Percentiles rank a stretch among this genome's conserved stretches.
These are phyloP conservation scores for Zhuqinia jingwanae DNA, from an alignment of 2,888 invertebrate genomes.

Conservation along the genomic window DNA sequence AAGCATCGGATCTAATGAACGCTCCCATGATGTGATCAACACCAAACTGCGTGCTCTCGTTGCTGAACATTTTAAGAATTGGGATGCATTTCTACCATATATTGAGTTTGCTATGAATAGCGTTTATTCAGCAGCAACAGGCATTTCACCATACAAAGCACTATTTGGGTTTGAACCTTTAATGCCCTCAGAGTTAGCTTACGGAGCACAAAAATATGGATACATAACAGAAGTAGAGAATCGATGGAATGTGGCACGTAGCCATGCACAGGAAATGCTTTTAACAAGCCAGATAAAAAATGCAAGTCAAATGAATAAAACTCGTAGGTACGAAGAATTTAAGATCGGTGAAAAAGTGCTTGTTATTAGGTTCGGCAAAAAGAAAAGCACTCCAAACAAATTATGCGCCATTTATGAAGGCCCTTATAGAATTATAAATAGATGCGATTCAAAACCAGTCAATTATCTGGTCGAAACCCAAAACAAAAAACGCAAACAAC, in stretches of 20 bases:
- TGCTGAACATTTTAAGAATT: not conserved
- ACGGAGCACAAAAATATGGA: not conserved
- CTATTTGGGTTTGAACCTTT: not conserved
- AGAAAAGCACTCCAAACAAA: too few species aligned
- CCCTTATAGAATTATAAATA: too few species aligned
- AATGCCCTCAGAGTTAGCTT: not conserved
- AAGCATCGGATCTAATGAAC: not conserved
- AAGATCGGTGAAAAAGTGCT: too few species aligned
- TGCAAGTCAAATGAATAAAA: not conserved
- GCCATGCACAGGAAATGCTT: not conserved
- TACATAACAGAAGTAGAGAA: not conserved
- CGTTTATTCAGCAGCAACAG: not conserved
- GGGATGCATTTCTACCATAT: not conserved
- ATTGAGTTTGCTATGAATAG: conserved; percentile 6
- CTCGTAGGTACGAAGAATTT: not conserved
- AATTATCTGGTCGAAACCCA: too few species aligned
- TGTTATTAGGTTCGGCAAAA: too few species aligned
- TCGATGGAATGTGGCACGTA: not conserved
- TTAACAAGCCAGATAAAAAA: not conserved
- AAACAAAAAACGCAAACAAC: too few species aligned
- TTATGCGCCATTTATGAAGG: too few species aligned
- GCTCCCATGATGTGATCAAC: not conserved
- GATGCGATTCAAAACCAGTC: too few species aligned
- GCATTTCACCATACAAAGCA: not conserved
- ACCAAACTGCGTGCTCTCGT: not conserved